These are phyloP conservation scores for Ramazzottius varieornatus DNA, from an alignment of 2,888 invertebrate species.

Conservation along the genomic window DNA sequence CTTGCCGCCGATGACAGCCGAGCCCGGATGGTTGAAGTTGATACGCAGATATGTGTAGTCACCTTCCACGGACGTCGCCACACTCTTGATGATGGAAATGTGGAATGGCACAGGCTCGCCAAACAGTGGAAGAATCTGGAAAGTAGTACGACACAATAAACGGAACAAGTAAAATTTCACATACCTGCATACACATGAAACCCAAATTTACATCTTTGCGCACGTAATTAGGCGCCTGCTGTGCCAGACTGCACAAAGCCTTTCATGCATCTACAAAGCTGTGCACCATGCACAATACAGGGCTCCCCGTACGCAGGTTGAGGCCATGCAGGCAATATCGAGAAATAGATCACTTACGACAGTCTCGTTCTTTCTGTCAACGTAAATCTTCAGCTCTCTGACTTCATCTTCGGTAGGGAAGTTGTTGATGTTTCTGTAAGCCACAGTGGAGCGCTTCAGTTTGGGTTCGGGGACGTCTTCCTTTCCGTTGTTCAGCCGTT, in stretches of 20 bases:
- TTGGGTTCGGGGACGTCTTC: constrained; percentile 17
- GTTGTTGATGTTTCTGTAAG: constrained; percentile 68
- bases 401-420: constrained; percentile 83
- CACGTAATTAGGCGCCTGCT: too few relatives aligned
- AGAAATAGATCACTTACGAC: too few relatives aligned
- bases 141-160: constrained; percentile 29
- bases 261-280: too few relatives aligned
- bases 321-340: too few relatives aligned
- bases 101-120: constrained; percentile 90
- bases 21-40: constrained; percentile 94
- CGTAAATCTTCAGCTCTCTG: constrained; percentile 69
- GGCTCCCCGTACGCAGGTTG: too few relatives aligned
- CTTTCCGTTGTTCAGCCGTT: constrained; percentile 56
- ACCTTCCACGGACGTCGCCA: constrained; percentile 90
- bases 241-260: too few relatives aligned
- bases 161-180: constrained; percentile 12
- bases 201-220: too few relatives aligned
- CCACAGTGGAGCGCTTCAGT: constrained; percentile 68
- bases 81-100: constrained; percentile 94
- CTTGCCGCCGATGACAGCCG: constrained; percentile 65
- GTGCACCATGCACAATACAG: too few relatives aligned
- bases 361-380: constrained; percentile 35
- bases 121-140: constrained; percentile 54
- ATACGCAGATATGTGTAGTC: constrained; percentile 90
- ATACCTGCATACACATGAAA: not conserved